Evolutionary conservation across 2,797 vertebrate genomes (phyloP), one percentile per base, ranked within the genome.

Genomic region (Oophaga sylvatica): DNA sequence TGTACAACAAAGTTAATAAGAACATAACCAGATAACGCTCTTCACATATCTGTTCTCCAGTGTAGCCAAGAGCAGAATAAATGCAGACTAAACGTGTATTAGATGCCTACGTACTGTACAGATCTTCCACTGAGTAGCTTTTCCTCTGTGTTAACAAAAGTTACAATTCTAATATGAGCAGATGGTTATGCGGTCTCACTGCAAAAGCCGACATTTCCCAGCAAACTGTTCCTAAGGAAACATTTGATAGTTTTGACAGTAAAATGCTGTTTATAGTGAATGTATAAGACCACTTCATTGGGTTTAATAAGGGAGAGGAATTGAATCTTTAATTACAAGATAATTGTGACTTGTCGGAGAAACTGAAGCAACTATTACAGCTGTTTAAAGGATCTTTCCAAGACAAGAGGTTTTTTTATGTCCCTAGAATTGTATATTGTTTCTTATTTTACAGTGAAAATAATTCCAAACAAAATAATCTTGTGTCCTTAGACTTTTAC

Each of bases 311-410:
- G 93, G 93, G 91, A 94, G 94, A 95, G 91, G 92, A 94, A 92
- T 92, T 90, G 90, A 92, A 93, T 92, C 86, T 93, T 93, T 92
- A 90, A 89, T 93, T 95, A 95, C 93, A 94, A 93, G 94, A 94
- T 94, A 96, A 96, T 95, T 95, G 94, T 91, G 94, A 95, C 94
- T 93, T 95, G 94, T 95, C 93, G 93, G 92, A 93, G 93, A 94
- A 92, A 88, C 92, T 94, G 92, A 91, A 91, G 90, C 80, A 90
- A 90, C 89, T 92, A 91, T 93, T 94, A 92, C 90, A 93, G 89
- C 90, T 91, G 90, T 92, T 90, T 68, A 60, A 82, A 41, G 45
- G 79, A 89, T 89, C 53, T 73, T 19, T 73, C 31, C 53, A 31
- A 78, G 53, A 65, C 63, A 79, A 71, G 62, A 29, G 57, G 80